Conservation (phyloP, 2,113 vertebrate species). For the Brachyhypopomus occidentalis region DNA sequence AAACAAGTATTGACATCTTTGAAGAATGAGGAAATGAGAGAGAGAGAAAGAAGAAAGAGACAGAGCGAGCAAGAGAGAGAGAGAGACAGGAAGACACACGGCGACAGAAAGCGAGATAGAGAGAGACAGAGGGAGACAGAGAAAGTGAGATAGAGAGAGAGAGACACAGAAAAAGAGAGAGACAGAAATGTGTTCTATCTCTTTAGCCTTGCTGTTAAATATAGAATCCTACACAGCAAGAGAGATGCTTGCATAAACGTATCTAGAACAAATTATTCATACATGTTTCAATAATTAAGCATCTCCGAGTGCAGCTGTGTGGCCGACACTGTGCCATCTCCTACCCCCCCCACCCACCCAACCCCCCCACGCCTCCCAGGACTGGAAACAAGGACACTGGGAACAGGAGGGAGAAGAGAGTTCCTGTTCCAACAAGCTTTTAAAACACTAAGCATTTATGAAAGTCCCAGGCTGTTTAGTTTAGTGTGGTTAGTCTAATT, state of each 20-base stretch:
- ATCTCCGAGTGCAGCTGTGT: slow-evolving; percentile 50
- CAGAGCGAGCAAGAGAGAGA: too few species aligned
- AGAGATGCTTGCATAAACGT: slow-evolving; percentile 43
- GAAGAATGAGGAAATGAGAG: background rate
- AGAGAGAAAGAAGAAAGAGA: too few species aligned
- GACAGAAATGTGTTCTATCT: slow-evolving; percentile 28
- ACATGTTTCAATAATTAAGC: slow-evolving; percentile 68
- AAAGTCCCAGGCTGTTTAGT: background rate
- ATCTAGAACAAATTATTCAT: slow-evolving; percentile 72
- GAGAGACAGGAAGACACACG: background rate
- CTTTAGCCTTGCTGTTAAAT: slow-evolving; percentile 64
- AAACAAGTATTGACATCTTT: background rate
- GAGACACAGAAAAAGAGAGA: background rate
- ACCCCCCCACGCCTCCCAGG: slow-evolving; percentile 6
- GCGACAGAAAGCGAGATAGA: too few species aligned
- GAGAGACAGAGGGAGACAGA: background rate
- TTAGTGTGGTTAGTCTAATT: background rate
- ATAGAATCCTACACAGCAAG: slow-evolving; percentile 66
- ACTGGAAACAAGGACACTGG: background rate
- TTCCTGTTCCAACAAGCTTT: background rate
- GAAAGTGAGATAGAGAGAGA: too few species aligned
- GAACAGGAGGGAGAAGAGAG: slow-evolving; percentile 12
- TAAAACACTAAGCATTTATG: background rate
- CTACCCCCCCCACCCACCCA: slow-evolving; percentile 23
- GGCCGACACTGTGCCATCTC: slow-evolving; percentile 48